These are phyloP conservation scores for Dermatemys mawii DNA, from an alignment of 2,113 vertebrate species.

Conservation along the genomic window DNA sequence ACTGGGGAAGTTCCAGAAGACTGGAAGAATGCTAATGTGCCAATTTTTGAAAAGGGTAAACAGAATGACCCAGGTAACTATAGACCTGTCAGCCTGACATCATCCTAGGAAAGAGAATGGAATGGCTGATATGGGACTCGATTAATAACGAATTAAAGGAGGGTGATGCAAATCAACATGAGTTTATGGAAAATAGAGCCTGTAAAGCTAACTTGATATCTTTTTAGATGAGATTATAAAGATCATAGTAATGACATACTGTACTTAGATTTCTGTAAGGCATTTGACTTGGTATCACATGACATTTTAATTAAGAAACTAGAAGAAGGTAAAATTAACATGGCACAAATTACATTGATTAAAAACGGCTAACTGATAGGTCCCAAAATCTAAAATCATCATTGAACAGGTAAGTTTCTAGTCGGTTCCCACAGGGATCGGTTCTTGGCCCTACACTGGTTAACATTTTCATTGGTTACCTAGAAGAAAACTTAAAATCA, in stretches of 20 bases:
- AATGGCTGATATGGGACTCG: not conserved
- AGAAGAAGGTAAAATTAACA: not conserved
- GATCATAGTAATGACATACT: not conserved
- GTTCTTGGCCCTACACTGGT: not conserved
- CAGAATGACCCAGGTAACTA: not conserved
- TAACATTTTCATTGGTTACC: not conserved
- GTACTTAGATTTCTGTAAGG: not conserved
- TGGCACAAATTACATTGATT: not conserved
- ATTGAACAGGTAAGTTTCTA: not conserved
- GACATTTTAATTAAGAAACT: not conserved
- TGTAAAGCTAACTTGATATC: not conserved
- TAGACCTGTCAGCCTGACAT: not conserved
- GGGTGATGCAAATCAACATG: not conserved
- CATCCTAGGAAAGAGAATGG: not conserved
- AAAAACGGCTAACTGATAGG: not conserved
- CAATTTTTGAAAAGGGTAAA: not conserved
- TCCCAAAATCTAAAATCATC: not conserved
- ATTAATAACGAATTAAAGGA: not conserved
- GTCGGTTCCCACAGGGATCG: not conserved
- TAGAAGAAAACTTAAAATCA: not conserved
- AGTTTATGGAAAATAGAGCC: not conserved
- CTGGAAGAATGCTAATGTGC: not conserved
- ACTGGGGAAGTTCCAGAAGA: not conserved
- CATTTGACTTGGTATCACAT: not conserved
- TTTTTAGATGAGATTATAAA: not conserved